phyloP scores from a whole-genome alignment of 2,113 vertebrate genomes.

The Theristicus caerulescens region DNA sequence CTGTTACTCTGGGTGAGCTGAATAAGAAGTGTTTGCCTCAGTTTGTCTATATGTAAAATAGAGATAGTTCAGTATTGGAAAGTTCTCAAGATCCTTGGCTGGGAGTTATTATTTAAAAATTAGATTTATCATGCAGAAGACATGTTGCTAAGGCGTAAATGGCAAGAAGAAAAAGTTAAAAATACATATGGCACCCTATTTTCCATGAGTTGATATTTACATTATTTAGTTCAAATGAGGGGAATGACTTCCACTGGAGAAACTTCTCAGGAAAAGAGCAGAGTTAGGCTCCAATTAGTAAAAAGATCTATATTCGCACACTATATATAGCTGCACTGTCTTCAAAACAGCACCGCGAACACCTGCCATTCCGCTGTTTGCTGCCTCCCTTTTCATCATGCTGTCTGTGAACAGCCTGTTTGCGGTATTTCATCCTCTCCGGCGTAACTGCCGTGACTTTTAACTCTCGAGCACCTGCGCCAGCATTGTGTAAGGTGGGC shows the following conservation, averaged over 20 bases:
- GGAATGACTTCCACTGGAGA: not conserved
- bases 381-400: not conserved
- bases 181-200: not conserved
- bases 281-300: not conserved
- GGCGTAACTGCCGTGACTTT: not conserved
- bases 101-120: not conserved
- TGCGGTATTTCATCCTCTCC: not conserved
- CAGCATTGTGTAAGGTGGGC: not conserved
- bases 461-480: not conserved
- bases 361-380: not conserved
- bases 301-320: not conserved
- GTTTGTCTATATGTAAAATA: not conserved
- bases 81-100: not conserved
- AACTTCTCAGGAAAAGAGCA: not conserved
- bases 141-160: not conserved
- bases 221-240: not conserved
- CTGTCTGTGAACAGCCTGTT: not conserved
- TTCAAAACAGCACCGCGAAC: not conserved
- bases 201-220: not conserved
- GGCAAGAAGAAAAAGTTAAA: not conserved
- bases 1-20: not conserved
- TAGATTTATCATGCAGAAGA: not conserved
- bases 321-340: not conserved
- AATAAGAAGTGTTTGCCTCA: not conserved
- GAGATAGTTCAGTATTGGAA: not conserved